Percentiles rank a stretch among this genome's conserved stretches.
These are phyloP conservation scores for Cinclus mexicanus DNA, from an alignment of 2,113 vertebrate species.

Conservation along the genomic window DNA sequence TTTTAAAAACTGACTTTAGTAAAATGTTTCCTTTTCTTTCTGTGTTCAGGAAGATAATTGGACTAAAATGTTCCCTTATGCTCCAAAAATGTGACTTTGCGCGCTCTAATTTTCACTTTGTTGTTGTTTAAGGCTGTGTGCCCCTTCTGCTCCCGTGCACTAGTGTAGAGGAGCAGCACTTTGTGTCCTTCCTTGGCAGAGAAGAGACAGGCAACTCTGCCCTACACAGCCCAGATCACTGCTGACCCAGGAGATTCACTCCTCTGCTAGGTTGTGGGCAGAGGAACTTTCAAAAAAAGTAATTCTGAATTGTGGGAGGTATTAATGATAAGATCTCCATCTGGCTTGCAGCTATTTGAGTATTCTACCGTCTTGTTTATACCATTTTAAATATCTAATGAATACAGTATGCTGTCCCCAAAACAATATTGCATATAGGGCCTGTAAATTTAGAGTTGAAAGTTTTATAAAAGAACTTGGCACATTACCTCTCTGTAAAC, in stretches of 20 bases:
- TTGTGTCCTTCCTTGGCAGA: not conserved
- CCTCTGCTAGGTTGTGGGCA: not conserved
- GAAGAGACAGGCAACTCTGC: not conserved
- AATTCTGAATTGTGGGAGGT: slow-evolving; percentile 26
- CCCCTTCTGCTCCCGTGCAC: not conserved
- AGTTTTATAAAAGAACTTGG: not conserved
- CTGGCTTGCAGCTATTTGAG: slow-evolving; percentile 17
- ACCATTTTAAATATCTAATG: slow-evolving; percentile 28
- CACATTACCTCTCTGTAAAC: not conserved
- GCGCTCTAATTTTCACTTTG: slow-evolving; percentile 6
- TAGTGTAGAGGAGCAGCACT: not conserved
- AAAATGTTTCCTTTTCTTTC: slow-evolving; percentile 61
- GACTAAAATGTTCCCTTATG: slow-evolving; percentile 56
- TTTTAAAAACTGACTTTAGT: slow-evolving; percentile 28
- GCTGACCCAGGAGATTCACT: not conserved
- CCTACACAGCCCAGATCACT: not conserved
- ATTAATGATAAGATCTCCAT: slow-evolving; percentile 50
- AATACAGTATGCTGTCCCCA: slow-evolving; percentile 3
- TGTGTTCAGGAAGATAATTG: slow-evolving; percentile 37
- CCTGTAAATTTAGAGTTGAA: slow-evolving; percentile 5
- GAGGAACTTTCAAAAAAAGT: slow-evolving; percentile 16
- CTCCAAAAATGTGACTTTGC: slow-evolving; percentile 33
- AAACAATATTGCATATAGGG: not conserved
- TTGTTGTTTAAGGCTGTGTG: not conserved
- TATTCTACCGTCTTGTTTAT: slow-evolving; percentile 38